Conservation (phyloP, 2,797 vertebrate genomes). For the Micromesistius poutassou region DNA sequence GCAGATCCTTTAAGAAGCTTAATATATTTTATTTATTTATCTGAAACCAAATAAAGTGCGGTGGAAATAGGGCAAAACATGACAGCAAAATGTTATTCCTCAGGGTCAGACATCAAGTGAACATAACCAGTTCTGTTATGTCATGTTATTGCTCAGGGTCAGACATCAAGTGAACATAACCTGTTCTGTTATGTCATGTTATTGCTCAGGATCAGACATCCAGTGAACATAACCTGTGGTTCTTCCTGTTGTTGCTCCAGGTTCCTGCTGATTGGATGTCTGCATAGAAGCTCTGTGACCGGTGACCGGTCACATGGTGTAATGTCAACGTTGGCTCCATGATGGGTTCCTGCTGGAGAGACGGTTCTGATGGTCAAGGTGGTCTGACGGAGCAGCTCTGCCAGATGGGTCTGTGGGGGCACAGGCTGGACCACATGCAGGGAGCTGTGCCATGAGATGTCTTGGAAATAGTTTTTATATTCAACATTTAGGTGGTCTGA, state of each 20-base stretch:
- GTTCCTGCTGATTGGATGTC: conserved; percentile 13
- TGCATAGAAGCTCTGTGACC: conserved; percentile 8
- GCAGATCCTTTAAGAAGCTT: background rate
- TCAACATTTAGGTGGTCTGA: background rate
- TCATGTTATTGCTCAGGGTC: conserved; percentile 25
- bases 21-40: background rate
- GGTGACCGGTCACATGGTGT: conserved; percentile 5
- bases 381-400: too few relatives aligned
- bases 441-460: background rate
- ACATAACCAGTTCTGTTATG: background rate
- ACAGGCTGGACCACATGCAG: background rate
- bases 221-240: background rate
- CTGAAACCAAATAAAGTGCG: background rate
- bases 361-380: background rate
- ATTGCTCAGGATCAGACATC: too few relatives aligned
- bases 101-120: too few relatives aligned
- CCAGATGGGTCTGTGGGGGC: too few relatives aligned
- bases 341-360: background rate
- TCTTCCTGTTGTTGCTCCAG: conserved; percentile 25
- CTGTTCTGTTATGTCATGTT: too few relatives aligned
- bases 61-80: background rate
- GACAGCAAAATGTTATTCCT: too few relatives aligned
- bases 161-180: too few relatives aligned
- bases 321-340: background rate
- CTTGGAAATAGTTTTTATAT: background rate